phyloP scores from a whole-genome alignment of 1,140 invertebrate species.

The Cardiocondyla obscurior region DNA sequence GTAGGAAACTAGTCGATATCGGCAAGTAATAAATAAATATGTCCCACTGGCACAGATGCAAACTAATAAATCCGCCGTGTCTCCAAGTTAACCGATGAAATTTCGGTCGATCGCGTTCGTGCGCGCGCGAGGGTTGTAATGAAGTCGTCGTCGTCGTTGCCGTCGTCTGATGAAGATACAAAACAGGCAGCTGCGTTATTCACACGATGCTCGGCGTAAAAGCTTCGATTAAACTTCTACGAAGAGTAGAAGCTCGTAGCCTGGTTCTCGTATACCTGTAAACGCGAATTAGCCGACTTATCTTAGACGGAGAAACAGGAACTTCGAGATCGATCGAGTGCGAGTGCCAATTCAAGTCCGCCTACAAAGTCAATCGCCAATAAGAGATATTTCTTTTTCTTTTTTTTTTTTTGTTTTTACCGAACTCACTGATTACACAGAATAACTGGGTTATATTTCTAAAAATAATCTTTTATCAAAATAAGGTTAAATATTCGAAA shows the following conservation, averaged over 20 bases:
- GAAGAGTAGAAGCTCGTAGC: conserved; percentile 23
- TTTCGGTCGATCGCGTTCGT: conserved; percentile 41
- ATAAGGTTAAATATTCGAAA: neutral
- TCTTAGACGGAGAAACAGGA: conserved; percentile 43
- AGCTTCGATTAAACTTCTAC: conserved; percentile 55
- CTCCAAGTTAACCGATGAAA: conserved; percentile 52
- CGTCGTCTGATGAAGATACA: conserved; percentile 40
- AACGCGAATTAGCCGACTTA: conserved; percentile 45
- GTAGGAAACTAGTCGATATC: conserved; percentile 47
- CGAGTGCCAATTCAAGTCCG: conserved; percentile 7
- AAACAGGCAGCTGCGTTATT: conserved; percentile 53
- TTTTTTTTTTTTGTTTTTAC: too few relatives aligned
- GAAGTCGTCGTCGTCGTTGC: conserved; percentile 31
- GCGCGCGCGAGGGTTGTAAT: conserved; percentile 24
- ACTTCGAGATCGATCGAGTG: conserved; percentile 37
- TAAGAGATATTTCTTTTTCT: neutral
- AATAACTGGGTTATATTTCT: neutral
- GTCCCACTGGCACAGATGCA: conserved; percentile 53
- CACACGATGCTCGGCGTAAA: conserved; percentile 40
- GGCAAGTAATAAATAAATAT: conserved; percentile 58
- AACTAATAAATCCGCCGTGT: conserved; percentile 54
- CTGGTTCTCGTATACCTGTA: conserved; percentile 23
- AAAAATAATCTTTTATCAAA: neutral
- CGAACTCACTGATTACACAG: neutral
- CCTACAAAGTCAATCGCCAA: neutral